phyloP scores from a whole-genome alignment of 2,113 vertebrate genomes.

The Carollia perspicillata region DNA sequence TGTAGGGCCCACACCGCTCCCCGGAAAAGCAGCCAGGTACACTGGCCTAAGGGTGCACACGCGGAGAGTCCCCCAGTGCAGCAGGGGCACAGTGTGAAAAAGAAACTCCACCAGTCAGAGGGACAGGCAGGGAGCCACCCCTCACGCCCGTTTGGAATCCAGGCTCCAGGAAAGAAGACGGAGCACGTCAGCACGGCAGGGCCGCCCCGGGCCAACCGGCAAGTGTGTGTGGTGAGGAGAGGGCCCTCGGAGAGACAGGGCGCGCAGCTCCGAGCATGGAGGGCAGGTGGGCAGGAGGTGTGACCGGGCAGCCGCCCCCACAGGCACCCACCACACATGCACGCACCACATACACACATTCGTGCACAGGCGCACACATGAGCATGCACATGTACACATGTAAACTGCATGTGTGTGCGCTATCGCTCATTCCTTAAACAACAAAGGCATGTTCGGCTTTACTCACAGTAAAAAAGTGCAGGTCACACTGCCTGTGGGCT shows the following conservation, averaged over 20 bases:
- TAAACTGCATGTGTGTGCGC: too few relatives aligned
- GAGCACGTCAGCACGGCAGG: rapidly evolving
- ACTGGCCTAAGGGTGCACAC: rapidly evolving
- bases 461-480: neutral
- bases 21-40: too few relatives aligned
- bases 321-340: rapidly evolving
- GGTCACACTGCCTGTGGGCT: rapidly evolving
- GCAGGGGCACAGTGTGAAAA: rapidly evolving
- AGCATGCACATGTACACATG: rapidly evolving
- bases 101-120: rapidly evolving
- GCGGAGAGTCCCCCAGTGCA: neutral
- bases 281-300: too few relatives aligned
- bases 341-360: neutral
- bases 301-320: neutral
- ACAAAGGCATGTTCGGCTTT: neutral
- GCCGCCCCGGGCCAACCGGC: neutral
- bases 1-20: rapidly evolving
- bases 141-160: neutral
- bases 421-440: neutral
- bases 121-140: rapidly evolving
- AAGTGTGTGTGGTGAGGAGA: neutral
- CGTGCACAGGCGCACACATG: too few relatives aligned
- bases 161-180: neutral
- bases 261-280: rapidly evolving
- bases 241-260: neutral